These are phyloP conservation scores for Pollachius pollachius DNA, from an alignment of 2,113 vertebrate genomes.

Conservation along the genomic window DNA sequence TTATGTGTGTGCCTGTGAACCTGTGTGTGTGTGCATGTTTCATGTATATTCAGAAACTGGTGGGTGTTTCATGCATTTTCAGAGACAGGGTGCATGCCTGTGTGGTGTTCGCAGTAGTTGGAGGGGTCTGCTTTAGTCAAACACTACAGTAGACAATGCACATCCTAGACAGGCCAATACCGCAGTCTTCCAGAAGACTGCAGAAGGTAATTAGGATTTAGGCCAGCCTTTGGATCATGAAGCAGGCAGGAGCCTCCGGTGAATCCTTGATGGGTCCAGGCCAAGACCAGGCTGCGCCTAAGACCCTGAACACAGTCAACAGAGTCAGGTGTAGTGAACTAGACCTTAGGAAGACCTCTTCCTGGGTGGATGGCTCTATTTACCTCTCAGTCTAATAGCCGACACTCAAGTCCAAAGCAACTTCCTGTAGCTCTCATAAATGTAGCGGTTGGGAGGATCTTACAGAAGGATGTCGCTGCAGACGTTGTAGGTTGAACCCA, in stretches of 20 bases:
- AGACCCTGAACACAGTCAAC: slow-evolving; percentile 37
- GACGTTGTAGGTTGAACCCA: too few relatives aligned
- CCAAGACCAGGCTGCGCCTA: slow-evolving; percentile 61
- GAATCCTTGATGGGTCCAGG: slow-evolving; percentile 44
- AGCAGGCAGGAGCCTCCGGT: slow-evolving; percentile 45
- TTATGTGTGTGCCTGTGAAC: neutral
- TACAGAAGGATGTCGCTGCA: too few relatives aligned
- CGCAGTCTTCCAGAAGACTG: slow-evolving; percentile 74
- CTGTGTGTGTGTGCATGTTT: neutral
- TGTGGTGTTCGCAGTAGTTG: neutral
- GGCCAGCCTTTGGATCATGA: slow-evolving; percentile 58
- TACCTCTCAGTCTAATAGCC: neutral
- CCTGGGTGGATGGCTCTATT: slow-evolving; percentile 52
- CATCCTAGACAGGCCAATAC: slow-evolving; percentile 55
- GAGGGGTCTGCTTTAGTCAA: slow-evolving; percentile 35
- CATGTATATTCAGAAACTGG: too few relatives aligned
- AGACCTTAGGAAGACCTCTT: slow-evolving; percentile 43
- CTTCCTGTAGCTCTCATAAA: too few relatives aligned
- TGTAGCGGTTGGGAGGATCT: too few relatives aligned
- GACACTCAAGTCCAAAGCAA: too few relatives aligned
- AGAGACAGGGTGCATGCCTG: slow-evolving; percentile 3
- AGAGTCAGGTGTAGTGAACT: slow-evolving; percentile 39
- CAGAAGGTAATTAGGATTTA: slow-evolving; percentile 74
- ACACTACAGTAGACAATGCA: slow-evolving; percentile 58
- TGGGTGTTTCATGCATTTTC: too few relatives aligned